Percentiles rank a stretch among this genome's conserved stretches.
Evolutionary conservation across 2,113 vertebrate genomes (phyloP).

Genomic region (Proteles cristata): DNA sequence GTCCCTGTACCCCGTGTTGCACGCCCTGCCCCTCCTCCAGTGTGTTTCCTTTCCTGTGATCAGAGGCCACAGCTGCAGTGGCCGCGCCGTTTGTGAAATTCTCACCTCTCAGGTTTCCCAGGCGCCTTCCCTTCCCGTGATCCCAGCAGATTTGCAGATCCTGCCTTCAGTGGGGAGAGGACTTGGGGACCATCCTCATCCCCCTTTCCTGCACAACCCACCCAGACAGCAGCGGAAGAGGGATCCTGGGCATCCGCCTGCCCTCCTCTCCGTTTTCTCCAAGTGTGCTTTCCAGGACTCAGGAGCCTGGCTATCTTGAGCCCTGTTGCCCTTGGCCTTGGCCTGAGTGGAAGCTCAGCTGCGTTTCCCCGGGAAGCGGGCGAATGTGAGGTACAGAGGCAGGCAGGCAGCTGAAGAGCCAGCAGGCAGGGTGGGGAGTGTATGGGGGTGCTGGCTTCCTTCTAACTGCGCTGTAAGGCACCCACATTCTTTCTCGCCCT

Average conservation of each 20-base stretch:
- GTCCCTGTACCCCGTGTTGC: background rate
- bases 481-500: background rate
- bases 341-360: background rate
- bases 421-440: background rate
- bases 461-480: background rate
- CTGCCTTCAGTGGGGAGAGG: background rate
- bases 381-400: constrained; percentile 20
- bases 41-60: background rate
- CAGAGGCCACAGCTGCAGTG: constrained; percentile 12
- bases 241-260: background rate
- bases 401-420: background rate
- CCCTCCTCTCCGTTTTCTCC: background rate
- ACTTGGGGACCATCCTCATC: background rate
- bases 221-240: background rate
- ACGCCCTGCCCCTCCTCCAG: background rate
- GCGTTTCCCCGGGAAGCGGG: background rate
- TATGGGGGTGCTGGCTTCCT: accelerated
- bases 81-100: constrained; percentile 38
- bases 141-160: background rate
- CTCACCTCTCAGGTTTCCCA: constrained; percentile 53
- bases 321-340: constrained; percentile 11
- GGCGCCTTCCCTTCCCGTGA: background rate
- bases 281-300: background rate
- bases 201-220: background rate
- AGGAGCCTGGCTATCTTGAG: constrained; percentile 38